Percentiles rank a stretch among this genome's conserved stretches.
phyloP scores from a whole-genome alignment of 2,113 vertebrate species.

The Fregata magnificens region DNA sequence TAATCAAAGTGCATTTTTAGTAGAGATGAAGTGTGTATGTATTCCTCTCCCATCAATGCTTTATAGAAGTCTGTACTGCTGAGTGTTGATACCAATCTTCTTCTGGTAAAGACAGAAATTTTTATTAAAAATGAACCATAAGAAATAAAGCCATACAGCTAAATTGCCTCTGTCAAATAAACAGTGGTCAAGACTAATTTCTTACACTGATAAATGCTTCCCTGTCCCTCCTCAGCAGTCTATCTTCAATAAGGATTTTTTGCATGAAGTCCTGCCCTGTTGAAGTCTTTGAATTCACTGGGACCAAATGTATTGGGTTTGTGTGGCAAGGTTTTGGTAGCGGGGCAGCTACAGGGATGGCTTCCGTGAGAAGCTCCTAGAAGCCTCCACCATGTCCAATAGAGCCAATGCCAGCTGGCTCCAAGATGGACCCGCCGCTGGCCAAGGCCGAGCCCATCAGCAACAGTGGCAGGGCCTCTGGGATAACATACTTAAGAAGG shows the following conservation, averaged over 20 bases:
- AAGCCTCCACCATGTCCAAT: too few relatives aligned
- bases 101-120: not conserved
- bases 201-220: not conserved
- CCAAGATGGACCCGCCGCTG: too few relatives aligned
- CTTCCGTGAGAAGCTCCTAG: too few relatives aligned
- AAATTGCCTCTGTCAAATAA: not conserved
- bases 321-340: too few relatives aligned
- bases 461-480: too few relatives aligned
- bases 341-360: too few relatives aligned
- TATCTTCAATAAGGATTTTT: not conserved
- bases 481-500: too few relatives aligned
- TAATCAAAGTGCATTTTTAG: not conserved
- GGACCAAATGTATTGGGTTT: too few relatives aligned
- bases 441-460: too few relatives aligned
- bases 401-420: too few relatives aligned
- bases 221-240: not conserved
- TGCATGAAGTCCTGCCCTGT: not conserved
- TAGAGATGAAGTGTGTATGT: not conserved
- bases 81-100: not conserved
- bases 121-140: not conserved
- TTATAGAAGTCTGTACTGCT: not conserved
- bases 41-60: not conserved
- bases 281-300: not conserved
- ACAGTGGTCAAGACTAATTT: not conserved
- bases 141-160: not conserved